These are phyloP conservation scores for Phataginus tricuspis DNA, from an alignment of 2,797 vertebrate species.

Conservation along the genomic window DNA sequence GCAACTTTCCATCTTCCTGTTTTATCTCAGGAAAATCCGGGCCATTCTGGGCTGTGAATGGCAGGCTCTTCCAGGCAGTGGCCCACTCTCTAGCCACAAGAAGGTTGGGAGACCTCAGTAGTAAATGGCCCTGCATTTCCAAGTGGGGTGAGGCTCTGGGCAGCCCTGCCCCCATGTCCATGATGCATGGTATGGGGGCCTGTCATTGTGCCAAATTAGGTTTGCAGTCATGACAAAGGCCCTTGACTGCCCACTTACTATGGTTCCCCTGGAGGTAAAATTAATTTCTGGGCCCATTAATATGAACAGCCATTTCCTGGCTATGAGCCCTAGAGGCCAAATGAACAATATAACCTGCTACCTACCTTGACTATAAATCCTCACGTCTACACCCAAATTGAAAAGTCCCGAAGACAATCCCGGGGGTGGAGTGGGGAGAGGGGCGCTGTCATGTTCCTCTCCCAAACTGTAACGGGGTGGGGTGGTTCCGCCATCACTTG, in stretches of 20 bases:
- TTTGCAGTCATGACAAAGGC: neutral
- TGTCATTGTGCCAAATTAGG: neutral
- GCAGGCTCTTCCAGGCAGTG: slow-evolving; percentile 51
- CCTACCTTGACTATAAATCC: neutral
- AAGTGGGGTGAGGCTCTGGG: neutral
- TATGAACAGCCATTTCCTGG: neutral
- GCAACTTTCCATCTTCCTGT: neutral
- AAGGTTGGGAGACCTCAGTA: slow-evolving; percentile 59
- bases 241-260: neutral
- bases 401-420: neutral
- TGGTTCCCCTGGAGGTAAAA: neutral
- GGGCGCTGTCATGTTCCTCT: slow-evolving; percentile 26
- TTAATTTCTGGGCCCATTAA: neutral
- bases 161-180: neutral
- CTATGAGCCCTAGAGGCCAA: neutral
- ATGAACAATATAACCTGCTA: neutral
- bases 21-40: slow-evolving; percentile 11
- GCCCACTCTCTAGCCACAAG: neutral
- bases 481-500: neutral
- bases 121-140: slow-evolving; percentile 56
- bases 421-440: neutral
- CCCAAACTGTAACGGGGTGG: slow-evolving; percentile 61
- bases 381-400: neutral
- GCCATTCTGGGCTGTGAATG: slow-evolving; percentile 40
- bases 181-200: no score